These are phyloP conservation scores for Microcebus tavaratra DNA, from an alignment of 2,113 vertebrate species.

Conservation along the genomic window DNA sequence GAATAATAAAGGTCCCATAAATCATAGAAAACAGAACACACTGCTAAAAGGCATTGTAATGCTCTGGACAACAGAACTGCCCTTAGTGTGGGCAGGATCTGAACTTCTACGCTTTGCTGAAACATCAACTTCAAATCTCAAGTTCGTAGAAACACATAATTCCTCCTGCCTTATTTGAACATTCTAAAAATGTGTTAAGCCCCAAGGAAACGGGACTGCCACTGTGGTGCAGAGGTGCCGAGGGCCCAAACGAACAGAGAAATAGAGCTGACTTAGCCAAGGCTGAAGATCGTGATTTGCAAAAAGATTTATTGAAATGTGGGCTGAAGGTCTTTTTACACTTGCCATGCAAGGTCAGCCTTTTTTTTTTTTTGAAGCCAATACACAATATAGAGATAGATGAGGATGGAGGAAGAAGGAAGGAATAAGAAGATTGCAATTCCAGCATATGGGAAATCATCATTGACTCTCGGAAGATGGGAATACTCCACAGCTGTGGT, in stretches of 20 bases:
- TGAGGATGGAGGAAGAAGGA: not conserved
- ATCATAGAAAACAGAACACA: not conserved
- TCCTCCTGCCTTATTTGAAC: not conserved
- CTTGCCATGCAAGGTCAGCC: rapidly evolving
- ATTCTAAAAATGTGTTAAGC: not conserved
- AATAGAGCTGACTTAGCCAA: not conserved
- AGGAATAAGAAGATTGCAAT: not conserved
- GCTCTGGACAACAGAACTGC: not conserved
- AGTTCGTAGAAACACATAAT: not conserved
- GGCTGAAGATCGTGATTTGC: not conserved
- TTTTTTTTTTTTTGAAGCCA: not conserved
- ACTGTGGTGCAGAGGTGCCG: not conserved
- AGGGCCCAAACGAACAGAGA: not conserved
- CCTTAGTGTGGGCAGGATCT: not conserved
- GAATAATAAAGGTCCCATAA: not conserved
- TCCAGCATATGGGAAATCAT: slow-evolving; percentile 41
- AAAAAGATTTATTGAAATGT: not conserved
- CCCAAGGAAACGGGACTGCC: not conserved
- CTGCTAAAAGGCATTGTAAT: not conserved
- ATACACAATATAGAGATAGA: not conserved
- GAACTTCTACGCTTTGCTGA: not conserved
- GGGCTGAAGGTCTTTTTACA: not conserved
- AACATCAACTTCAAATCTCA: not conserved
- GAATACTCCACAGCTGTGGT: slow-evolving; percentile 11
- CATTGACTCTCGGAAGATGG: slow-evolving; percentile 4